A percentile compares a stretch with the other conserved stretches of the same genome.
Conservation (phyloP, 2,888 invertebrate species). For the Antitype chi region DNA sequence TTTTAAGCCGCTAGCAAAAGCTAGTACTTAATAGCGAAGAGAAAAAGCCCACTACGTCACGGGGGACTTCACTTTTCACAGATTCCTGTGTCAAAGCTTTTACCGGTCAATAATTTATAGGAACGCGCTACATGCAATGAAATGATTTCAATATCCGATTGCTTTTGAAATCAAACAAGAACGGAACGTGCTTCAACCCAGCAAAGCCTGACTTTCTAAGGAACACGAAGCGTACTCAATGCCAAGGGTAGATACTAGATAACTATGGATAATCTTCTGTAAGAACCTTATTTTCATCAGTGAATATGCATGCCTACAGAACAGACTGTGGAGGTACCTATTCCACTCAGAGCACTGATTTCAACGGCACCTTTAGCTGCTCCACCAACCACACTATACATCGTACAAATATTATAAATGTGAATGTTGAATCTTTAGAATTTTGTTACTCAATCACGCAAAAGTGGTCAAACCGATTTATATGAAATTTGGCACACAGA, state of each 20-base stretch:
- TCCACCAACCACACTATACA: too few relatives aligned
- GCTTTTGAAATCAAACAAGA: slow-evolving; percentile 8
- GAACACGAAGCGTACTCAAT: neutral
- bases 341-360: neutral
- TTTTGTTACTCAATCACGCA: too few relatives aligned
- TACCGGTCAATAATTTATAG: neutral
- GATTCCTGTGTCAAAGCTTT: neutral
- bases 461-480: too few relatives aligned
- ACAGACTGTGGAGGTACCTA: neutral
- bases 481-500: too few relatives aligned
- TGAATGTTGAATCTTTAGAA: too few relatives aligned
- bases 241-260: neutral
- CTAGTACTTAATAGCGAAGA: neutral
- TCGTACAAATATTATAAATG: too few relatives aligned
- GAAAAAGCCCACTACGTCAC: neutral
- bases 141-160: slow-evolving; percentile 33
- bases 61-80: neutral
- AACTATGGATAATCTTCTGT: neutral
- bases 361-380: neutral
- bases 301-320: neutral
- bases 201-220: slow-evolving; percentile 7
- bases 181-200: slow-evolving; percentile 25
- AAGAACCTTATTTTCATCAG: neutral
- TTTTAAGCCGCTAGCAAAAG: too few relatives aligned
- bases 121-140: slow-evolving; percentile 1